These are phyloP conservation scores for Drosophila hydei DNA, from an alignment of 1,140 invertebrate species.

Conservation along the genomic window DNA sequence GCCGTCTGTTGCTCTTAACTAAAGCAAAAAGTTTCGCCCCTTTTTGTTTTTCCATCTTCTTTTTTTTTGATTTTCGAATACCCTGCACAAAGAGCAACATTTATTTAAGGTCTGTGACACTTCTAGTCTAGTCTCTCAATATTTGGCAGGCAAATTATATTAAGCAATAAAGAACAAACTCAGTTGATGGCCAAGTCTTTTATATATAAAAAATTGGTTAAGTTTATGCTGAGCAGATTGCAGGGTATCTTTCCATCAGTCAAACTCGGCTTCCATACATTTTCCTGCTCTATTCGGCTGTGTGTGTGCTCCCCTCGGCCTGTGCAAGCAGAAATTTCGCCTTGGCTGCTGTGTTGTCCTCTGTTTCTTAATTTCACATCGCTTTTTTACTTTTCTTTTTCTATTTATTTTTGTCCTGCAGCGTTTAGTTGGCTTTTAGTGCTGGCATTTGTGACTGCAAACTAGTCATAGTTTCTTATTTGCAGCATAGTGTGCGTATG, in stretches of 20 bases:
- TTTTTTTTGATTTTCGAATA: constrained; percentile 32
- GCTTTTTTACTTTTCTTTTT: constrained; percentile 23
- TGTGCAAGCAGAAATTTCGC: constrained; percentile 17
- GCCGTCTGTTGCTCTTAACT: constrained; percentile 59
- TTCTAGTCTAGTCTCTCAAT: no score
- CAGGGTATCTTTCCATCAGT: not conserved
- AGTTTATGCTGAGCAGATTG: no score
- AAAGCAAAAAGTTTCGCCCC: constrained; percentile 48
- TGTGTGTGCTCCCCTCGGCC: constrained; percentile 20
- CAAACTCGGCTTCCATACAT: not conserved
- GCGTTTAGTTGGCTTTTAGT: constrained; percentile 24
- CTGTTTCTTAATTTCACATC: constrained; percentile 47
- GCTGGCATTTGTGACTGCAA: constrained; percentile 2
- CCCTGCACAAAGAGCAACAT: not conserved
- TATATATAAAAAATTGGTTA: no score
- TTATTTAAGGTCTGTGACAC: no score
- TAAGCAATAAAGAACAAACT: no score
- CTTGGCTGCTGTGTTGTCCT: constrained; percentile 28
- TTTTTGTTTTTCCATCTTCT: not conserved
- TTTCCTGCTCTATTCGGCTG: no score
- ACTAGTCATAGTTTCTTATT: constrained; percentile 34
- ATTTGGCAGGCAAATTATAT: no score
- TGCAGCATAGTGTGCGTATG: constrained; percentile 45
- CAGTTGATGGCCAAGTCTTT: no score
- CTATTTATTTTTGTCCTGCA: constrained; percentile 8